Conservation (phyloP, 2,113 vertebrate species). For the Meriones unguiculatus region DNA sequence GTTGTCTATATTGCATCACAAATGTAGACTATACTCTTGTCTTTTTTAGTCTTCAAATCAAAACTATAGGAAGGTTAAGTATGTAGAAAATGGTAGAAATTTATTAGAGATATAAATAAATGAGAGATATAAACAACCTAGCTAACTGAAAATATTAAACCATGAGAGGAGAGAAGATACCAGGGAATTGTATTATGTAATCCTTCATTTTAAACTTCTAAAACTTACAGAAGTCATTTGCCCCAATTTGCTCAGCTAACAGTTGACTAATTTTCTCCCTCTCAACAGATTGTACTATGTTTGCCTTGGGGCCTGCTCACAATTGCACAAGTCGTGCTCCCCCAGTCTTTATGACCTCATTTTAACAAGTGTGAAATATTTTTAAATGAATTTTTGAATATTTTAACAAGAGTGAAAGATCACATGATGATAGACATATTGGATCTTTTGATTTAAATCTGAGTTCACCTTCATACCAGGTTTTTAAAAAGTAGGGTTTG, state of each 20-base stretch:
- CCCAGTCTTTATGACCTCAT: constrained; percentile 40
- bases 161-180: not conserved
- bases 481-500: not conserved
- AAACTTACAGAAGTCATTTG: constrained; percentile 3
- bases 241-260: not conserved
- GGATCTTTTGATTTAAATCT: constrained; percentile 32
- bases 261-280: not conserved
- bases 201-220: constrained; percentile 20
- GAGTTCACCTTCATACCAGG: not conserved
- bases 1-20: not conserved
- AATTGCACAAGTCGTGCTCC: not conserved
- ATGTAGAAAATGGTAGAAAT: not conserved
- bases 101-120: not conserved
- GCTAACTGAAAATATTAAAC: constrained; percentile 31
- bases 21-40: not conserved
- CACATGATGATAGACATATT: not conserved
- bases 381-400: constrained; percentile 52
- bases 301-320: constrained; percentile 9
- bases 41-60: constrained; percentile 27
- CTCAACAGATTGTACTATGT: not conserved
- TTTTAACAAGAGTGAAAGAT: constrained; percentile 28
- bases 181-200: not conserved
- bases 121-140: not conserved
- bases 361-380: constrained; percentile 40
- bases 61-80: not conserved